Base-by-base conservation (phyloP, 2,113 vertebrate genomes). In the Xiphophorus maculatus region DNA sequence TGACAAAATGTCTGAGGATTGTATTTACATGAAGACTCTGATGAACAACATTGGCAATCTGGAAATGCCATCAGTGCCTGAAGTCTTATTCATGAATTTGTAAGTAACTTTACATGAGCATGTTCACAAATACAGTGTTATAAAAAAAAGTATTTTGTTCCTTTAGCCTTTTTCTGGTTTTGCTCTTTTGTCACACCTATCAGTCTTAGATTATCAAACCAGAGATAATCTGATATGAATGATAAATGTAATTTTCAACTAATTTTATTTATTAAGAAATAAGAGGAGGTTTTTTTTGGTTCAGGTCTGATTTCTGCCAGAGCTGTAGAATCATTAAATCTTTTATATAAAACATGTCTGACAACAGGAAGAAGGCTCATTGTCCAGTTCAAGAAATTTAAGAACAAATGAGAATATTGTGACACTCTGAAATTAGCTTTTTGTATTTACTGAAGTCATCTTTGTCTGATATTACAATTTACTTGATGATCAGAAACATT, bases 11-110 rank as follows among this genome's bases (percentile, higher is more conserved):
- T 90, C 94, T 15, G 78, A n/a, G 63, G 87, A 89, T 77, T 71
- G 95, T 60, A 95, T 95, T 25, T 96, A 94, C 67, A 79, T 93
- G 63, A 86, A 94, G 70, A 93, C 77, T 42, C 66, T 97, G 80
- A 93, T 90, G 66, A 75, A 87, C 72, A 93, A 5, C 27, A 88
- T 97, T 3, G 86, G 90, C 63, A 91, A 93, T 11, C 17, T 96
- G 25, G 90, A 89, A 80, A 87, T 96, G 27, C 94, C 95, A 74
- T 67, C 94, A 17, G 85, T 96, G 76, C 96, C 97, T 72, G 95
- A 97, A 80, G 95, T 94, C 64, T 84, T 98, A 22, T 98, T 96
- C 92, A 92, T 97, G 87, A 95, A 95, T 89, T 93, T 96, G 97
- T 98, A 94, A 85, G 90, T 76, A 54, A 22, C 15, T 33, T n/a